phyloP scores from a whole-genome alignment of 2,797 vertebrate species.

The Cephalopachus bancanus region DNA sequence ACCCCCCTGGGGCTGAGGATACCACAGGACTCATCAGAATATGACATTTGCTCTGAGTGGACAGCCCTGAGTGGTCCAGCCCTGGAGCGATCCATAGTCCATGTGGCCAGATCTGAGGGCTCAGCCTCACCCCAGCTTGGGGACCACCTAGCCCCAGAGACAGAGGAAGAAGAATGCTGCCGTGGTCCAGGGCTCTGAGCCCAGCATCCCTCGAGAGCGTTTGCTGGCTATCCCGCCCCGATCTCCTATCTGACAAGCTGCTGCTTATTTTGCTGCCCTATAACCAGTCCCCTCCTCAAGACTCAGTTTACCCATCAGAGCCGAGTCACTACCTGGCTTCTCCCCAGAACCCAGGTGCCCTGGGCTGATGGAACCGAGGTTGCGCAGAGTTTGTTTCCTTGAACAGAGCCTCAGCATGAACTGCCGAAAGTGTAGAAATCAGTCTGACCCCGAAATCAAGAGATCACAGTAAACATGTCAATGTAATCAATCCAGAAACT shows the following conservation, averaged over 20 bases:
- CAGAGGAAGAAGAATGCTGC: background rate
- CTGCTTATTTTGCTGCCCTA: background rate
- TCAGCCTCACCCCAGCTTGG: background rate
- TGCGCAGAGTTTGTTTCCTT: too few relatives aligned
- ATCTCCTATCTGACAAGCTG: too few relatives aligned
- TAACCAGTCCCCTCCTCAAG: background rate
- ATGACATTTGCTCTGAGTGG: background rate
- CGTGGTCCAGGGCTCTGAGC: background rate
- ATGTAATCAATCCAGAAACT: slow-evolving; percentile 1
- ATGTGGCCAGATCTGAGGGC: too few relatives aligned
- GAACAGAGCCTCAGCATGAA: background rate
- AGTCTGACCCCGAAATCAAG: background rate
- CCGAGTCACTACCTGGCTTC: background rate
- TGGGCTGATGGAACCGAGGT: background rate
- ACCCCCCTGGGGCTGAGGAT: background rate
- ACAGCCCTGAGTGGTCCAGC: too few relatives aligned
- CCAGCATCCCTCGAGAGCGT: background rate
- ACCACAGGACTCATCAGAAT: background rate
- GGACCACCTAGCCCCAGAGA: background rate
- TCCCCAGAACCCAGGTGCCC: background rate
- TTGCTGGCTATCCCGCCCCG: background rate
- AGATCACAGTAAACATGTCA: background rate
- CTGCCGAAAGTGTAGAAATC: background rate
- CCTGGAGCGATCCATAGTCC: too few relatives aligned
- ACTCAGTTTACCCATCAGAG: background rate